phyloP scores from a whole-genome alignment of 2,888 invertebrate genomes.

The Achlya flavicornis region DNA sequence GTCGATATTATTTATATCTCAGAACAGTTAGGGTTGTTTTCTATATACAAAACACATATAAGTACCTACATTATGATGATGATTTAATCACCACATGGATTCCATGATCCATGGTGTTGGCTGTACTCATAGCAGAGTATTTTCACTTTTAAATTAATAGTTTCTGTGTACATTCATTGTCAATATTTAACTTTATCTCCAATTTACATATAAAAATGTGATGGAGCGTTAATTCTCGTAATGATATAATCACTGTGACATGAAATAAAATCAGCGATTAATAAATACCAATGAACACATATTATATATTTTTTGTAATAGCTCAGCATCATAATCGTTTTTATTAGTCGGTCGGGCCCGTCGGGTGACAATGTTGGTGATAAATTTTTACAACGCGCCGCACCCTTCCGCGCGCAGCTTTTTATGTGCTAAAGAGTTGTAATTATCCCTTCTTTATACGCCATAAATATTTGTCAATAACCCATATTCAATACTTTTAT shows the following conservation, averaged over 20 bases:
- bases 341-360: conserved; percentile 48
- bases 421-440: conserved; percentile 83
- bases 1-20: no score
- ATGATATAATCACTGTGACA: not conserved
- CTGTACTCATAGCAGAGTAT: no score
- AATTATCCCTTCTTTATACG: conserved; percentile 82
- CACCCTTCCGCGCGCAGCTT: conserved; percentile 74
- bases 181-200: no score
- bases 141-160: no score
- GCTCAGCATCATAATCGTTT: conserved; percentile 22
- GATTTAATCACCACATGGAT: no score
- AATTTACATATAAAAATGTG: no score
- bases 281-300: not conserved
- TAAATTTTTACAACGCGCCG: conserved; percentile 73
- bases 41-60: no score
- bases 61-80: no score
- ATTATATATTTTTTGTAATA: not conserved
- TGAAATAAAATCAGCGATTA: not conserved
- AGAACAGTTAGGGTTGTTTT: no score
- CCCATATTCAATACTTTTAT: conserved; percentile 80
- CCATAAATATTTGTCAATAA: conserved; percentile 84
- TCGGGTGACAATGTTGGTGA: conserved; percentile 69
- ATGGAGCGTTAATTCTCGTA: no score
- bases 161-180: no score
- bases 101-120: no score